Percentiles rank a stretch among this genome's conserved stretches.
Conservation (phyloP, 2,797 vertebrate species). For the Sebastiscus tertius region DNA sequence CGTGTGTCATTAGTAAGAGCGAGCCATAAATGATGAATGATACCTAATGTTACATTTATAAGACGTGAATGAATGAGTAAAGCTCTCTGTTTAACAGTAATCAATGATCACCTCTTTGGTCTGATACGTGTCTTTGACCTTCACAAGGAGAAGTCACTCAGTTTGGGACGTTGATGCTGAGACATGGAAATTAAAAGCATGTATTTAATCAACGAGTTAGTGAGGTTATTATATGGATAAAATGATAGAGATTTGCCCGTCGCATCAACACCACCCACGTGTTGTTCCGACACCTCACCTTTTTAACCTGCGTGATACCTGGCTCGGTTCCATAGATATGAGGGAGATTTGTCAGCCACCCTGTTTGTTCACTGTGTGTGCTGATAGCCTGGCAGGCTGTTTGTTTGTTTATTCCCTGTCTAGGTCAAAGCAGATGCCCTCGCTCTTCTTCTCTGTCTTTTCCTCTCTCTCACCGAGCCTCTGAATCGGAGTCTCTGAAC, state of each 20-base stretch:
- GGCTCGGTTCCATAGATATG: constrained; percentile 64
- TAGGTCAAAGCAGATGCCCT: constrained; percentile 77
- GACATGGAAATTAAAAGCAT: background rate
- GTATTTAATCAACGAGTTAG: background rate
- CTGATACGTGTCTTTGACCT: constrained; percentile 19
- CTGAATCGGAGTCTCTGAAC: constrained; percentile 32
- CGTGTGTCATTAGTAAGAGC: constrained; percentile 22
- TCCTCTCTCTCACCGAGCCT: constrained; percentile 20
- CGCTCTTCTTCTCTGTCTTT: constrained; percentile 43
- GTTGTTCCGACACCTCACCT: constrained; percentile 41
- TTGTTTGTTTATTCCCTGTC: constrained; percentile 78
- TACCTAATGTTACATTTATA: constrained; percentile 22
- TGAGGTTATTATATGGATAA: background rate
- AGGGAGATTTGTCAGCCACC: constrained; percentile 68
- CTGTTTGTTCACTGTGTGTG: constrained; percentile 70
- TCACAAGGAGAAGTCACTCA: background rate
- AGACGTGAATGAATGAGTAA: constrained; percentile 15
- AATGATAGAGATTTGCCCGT: constrained; percentile 15
- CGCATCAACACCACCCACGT: constrained; percentile 3
- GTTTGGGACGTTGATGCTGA: background rate
- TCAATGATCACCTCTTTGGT: constrained; percentile 22
- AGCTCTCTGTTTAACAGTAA: constrained; percentile 26
- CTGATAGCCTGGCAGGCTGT: constrained; percentile 71
- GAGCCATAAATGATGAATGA: constrained; percentile 56
- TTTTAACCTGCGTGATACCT: constrained; percentile 44